These are phyloP conservation scores for Cebidichthys violaceus DNA, from an alignment of 2,113 vertebrate genomes.

Conservation along the genomic window DNA sequence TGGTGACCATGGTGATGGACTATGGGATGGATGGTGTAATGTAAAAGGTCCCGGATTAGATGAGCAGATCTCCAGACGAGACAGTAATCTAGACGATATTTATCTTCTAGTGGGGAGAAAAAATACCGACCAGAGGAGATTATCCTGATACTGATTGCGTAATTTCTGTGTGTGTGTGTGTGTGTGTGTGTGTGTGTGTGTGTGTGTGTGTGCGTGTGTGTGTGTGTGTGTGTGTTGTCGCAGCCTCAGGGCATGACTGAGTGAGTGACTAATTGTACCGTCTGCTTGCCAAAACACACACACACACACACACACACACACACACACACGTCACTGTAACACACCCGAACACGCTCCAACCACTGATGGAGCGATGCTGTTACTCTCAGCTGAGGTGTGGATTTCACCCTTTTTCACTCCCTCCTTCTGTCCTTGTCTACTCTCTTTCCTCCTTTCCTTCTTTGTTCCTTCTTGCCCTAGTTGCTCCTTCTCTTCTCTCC, in stretches of 20 bases:
- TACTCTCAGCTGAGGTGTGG: too few relatives aligned
- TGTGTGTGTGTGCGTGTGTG: conserved; percentile 57
- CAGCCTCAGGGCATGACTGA: too few relatives aligned
- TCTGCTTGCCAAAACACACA: too few relatives aligned
- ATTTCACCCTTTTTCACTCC: conserved; percentile 28
- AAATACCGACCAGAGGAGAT: conserved; percentile 61
- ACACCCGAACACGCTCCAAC: neutral
- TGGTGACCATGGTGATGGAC: conserved; percentile 12
- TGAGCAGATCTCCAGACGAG: conserved; percentile 56
- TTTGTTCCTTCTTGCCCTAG: neutral
- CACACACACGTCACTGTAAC: neutral
- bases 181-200: too few relatives aligned
- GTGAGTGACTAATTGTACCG: too few relatives aligned
- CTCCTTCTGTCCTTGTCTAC: neutral
- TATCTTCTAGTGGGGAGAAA: conserved; percentile 29
- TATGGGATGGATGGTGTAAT: conserved; percentile 25
- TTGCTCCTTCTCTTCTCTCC: neutral
- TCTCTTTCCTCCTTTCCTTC: neutral
- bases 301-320: too few relatives aligned
- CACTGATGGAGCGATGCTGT: conserved; percentile 21
- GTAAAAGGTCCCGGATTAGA: conserved; percentile 58
- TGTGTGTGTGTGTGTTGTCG: too few relatives aligned
- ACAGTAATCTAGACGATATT: conserved; percentile 69
- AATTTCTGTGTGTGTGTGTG: conserved; percentile 50
- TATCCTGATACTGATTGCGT: conserved; percentile 69